Evolutionary conservation across 1,140 invertebrate species (phyloP), one percentile per base, ranked within the genome.

Genomic region (Drosophila grimshawi): DNA sequence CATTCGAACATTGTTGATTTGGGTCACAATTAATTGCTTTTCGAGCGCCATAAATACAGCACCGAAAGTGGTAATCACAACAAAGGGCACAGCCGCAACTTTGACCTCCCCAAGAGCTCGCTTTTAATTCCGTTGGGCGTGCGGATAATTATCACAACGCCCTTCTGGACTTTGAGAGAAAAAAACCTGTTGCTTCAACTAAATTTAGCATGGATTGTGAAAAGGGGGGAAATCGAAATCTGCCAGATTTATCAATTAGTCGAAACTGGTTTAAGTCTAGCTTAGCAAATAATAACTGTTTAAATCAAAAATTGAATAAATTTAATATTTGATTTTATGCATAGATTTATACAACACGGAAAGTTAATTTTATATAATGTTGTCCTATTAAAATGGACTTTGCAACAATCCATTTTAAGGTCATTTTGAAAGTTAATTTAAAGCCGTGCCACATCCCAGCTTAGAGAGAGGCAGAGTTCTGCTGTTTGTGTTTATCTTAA

Each of bases 21-120:
- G 81, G 82, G 82, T 81, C 86, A 90, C 71, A 90, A 90, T 90
- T 86, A 90, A 90, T 90, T 90, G 88, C 75, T 72, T 78, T 76
- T 55, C 63, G 78, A 83, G 82, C 72, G 67, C 71, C 74, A 90
- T 90, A 90, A 90, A 90, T 90, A 73, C 66, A 67, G 70, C 46
- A 61, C 51, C 69, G 56, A 69, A 66, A 65, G 65, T 43, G 60
- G 63, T 81, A 74, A 90, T 86, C 81, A 90, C 83, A 90, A 90
- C 81, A 90, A 90, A 90, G 80, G 69, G 66, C 59, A 39, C 53
- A 55, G 49, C 68, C 61, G 65, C 77, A 55, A 27, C 62, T 35
- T 49, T 69, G 71, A 74, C 64, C 64, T 63, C 48, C 60, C 10
- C 33, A 53, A 46, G 56, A 64, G 68, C 70, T 48, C 33, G 56